These are phyloP conservation scores for Heliocidaris erythrogramma DNA, from an alignment of 35 echinoderm and acorn worm genomes.

Conservation along the genomic window DNA sequence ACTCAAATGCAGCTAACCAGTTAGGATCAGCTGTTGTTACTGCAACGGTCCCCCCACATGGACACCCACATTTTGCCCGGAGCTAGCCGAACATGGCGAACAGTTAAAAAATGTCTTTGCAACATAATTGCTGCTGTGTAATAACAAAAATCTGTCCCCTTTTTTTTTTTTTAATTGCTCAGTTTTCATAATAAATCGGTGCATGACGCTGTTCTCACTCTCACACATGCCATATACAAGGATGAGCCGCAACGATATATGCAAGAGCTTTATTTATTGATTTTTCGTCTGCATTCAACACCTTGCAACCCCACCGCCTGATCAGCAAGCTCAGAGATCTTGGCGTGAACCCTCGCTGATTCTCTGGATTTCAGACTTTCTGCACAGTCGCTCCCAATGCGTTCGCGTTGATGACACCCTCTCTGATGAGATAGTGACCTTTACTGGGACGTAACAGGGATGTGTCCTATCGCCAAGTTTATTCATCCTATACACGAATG, in stretches of 20 bases:
- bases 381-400: not conserved
- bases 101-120: no score
- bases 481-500: conserved; percentile 37
- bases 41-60: no score
- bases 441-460: not conserved
- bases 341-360: conserved; percentile 37
- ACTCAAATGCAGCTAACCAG: no score
- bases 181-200: not conserved
- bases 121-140: no score
- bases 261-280: not conserved
- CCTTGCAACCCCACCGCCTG: not conserved
- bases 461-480: conserved; percentile 25
- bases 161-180: no score
- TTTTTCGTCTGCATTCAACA: conserved; percentile 28
- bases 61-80: no score
- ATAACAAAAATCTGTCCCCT: no score
- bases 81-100: no score
- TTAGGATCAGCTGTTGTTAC: no score
- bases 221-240: not conserved
- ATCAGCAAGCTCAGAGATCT: no score
- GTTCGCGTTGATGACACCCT: not conserved
- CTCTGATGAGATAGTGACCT: not conserved
- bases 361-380: conserved; percentile 33
- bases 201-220: not conserved
- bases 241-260: no score